Conservation (phyloP, 92 coral and sea anemone species). For the Pocillopora grandis region DNA sequence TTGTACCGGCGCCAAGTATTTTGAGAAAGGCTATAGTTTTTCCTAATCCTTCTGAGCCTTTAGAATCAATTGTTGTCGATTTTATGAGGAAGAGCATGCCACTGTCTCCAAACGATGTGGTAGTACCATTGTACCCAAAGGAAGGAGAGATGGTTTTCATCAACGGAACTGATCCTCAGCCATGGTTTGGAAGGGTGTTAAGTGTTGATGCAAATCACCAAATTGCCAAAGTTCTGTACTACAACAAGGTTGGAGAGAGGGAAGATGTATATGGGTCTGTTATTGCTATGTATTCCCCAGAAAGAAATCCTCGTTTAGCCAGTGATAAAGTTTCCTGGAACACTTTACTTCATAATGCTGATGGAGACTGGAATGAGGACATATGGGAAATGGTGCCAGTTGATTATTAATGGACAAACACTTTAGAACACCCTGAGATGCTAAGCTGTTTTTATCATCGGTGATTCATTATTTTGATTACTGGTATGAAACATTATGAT, state of each 20-base stretch:
- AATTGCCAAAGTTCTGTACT: constrained; percentile 11
- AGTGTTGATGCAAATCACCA: constrained; percentile 4
- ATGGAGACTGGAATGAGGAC: constrained; percentile 24
- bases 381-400: constrained; percentile 19
- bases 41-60: no score
- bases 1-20: no score
- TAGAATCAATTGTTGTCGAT: no score
- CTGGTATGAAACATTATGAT: not conserved
- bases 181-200: constrained; percentile 29
- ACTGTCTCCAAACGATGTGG: no score
- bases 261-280: constrained; percentile 10
- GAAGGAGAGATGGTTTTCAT: no score
- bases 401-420: not conserved
- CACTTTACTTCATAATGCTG: not conserved
- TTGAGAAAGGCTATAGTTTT: no score
- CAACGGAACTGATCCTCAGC: not conserved
- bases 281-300: not conserved
- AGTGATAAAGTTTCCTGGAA: constrained; percentile 26
- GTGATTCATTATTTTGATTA: not conserved
- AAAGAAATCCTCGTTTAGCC: constrained; percentile 17
- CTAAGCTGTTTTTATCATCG: not conserved
- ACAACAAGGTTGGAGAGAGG: constrained; percentile 6
- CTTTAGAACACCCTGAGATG: not conserved
- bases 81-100: no score
- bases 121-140: no score